phyloP scores from a whole-genome alignment of 2,888 invertebrate species.

The Sycophila texana region DNA sequence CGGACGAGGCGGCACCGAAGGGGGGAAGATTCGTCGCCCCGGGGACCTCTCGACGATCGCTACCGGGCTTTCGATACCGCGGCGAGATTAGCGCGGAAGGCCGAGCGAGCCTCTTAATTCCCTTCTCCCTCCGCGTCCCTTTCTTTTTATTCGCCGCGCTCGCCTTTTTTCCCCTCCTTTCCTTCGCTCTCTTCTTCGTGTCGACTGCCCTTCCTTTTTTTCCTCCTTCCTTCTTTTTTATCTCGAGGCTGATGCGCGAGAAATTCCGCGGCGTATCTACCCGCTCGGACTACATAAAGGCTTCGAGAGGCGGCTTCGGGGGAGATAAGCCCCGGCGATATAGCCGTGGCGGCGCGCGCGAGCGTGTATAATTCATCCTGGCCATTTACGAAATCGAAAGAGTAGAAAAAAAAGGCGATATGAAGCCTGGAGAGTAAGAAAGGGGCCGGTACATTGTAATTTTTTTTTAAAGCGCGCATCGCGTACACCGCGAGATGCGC shows the following conservation, averaged over 20 bases:
- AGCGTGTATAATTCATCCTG: constrained; percentile 47
- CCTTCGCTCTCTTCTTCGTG: constrained; percentile 1
- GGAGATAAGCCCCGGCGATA: constrained; percentile 52
- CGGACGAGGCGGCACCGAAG: constrained; percentile 3
- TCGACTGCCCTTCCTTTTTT: too few species aligned
- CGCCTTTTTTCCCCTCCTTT: background rate
- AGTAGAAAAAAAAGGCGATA: background rate
- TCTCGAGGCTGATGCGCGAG: constrained; percentile 49
- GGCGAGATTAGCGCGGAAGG: constrained; percentile 46
- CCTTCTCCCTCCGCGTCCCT: constrained; percentile 15
- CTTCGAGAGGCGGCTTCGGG: constrained; percentile 14
- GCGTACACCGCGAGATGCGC: background rate
- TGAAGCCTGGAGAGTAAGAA: too few species aligned
- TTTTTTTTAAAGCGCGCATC: constrained; percentile 12
- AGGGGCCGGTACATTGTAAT: constrained; percentile 32
- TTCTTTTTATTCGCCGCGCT: background rate
- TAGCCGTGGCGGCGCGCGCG: constrained; percentile 6
- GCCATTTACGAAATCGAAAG: constrained; percentile 43
- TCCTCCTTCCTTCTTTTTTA: constrained; percentile 3
- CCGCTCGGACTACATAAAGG: constrained; percentile 43
- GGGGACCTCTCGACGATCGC: constrained; percentile 55
- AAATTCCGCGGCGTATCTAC: constrained; percentile 51
- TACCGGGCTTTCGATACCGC: constrained; percentile 57
- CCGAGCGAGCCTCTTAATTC: constrained; percentile 54
- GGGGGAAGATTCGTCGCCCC: constrained; percentile 47